Evolutionary conservation across 2,113 vertebrate genomes (phyloP), one percentile per base, ranked within the genome.

Genomic region (Genyomyrus donnyi): DNA sequence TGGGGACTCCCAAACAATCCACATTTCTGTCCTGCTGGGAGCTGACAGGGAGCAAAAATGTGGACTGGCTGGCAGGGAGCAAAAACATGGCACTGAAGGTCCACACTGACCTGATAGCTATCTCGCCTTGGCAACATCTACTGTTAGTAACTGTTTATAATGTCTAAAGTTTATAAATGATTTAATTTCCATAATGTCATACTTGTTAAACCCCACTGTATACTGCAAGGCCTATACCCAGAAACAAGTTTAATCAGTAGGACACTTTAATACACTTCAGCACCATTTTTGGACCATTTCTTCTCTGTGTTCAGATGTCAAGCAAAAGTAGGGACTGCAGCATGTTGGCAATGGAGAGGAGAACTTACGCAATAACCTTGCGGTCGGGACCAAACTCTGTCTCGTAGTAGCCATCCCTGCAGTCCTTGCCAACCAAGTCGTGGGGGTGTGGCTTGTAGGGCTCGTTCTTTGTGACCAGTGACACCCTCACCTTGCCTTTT

Each of bases 401-500:
- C 94, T 99, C 98, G 0, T 99, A 99, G 95, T 97, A 99, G 27
- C 98, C 98, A 89, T 99, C 98, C 93, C 95, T 97, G 93, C 98
- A 99, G 94, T 99, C 98, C 92, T 98, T 99, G 74, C 98, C 98
- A 92, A 99, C 98, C 93, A 99, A 95, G 94, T 98, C 98, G 17
- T 99, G 98, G 15, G 98, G 98, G 90, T 99, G 98, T 0, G 98
- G 98, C 90, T 97, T 97, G 95, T 97, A 98, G 0, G 98, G 98
- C 35, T 99, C 97, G 27, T 96, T 98, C 93, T 99, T 99, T 0
- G 98, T 99, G 92, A 99, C 98, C 95, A 99, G 66, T 0, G 97
- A 97, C 87, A 99, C 97, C 56, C 97, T 96, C 85, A 99, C 97
- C 95, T 97, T 99, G 88, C 98, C 96, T 95, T 97, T 98, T 3